Base-by-base conservation (phyloP, 2,888 invertebrate species). In the Rhagonycha lutea region DNA sequence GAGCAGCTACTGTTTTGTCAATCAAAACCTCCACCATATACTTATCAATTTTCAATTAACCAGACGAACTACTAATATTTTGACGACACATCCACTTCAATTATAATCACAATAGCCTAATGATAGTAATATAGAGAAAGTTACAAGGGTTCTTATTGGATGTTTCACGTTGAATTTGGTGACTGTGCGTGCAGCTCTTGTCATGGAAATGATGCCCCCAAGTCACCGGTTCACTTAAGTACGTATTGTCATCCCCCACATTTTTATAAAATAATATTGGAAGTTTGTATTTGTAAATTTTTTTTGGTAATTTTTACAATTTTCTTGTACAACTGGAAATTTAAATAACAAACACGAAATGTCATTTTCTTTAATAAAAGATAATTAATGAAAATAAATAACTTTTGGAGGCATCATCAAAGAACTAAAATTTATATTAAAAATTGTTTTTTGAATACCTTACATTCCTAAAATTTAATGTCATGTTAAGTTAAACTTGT, bases 141-240 rank as follows among this genome's bases (percentile, higher is more conserved):
- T 70, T 69, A 74, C 73, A 79, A 81, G 79, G 80, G 79, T 77
- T 76, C 80, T 83, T 84, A 86, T 86, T 84, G 84, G 83, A 85
- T 85, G 84, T 84, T 85, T 85, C 83, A 83, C 85, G 83, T 85
- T 82, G 84, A 85, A 84, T 86, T 86, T 85, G 83, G 82, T 82
- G 83, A 80, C 84, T 83, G 82, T 83, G 83, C 83, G 83, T 81
- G 82, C 78, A 82, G 81, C 84, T 85, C 89, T 89, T 90, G 89
- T 90, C 89, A 90, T 90, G 90, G 89, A 90, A 90, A 90, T 89
- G 89, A 89, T 89, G 89, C 89, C 90, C 88, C 84, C 87, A 84
- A 88, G 90, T 89, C 73, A 79, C 81, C 80, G 77, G 78, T 78
- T 80, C 81, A 81, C 81, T 81, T 81, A 81, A 81, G 81, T 81